These are phyloP conservation scores for Bradypodion pumilum DNA, from an alignment of 2,797 vertebrate species.

Conservation along the genomic window DNA sequence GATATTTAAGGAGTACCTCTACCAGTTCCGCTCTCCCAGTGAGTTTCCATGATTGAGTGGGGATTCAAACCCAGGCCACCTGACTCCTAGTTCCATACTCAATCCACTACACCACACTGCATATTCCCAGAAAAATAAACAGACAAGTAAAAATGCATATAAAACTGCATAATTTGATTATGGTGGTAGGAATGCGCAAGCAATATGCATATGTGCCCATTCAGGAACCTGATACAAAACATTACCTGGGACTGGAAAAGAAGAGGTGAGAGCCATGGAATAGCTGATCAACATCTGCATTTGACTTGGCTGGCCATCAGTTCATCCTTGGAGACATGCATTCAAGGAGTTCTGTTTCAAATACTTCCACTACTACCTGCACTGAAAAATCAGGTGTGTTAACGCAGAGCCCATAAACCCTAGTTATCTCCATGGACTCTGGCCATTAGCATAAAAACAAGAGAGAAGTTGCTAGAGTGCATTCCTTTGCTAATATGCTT, in stretches of 20 bases:
- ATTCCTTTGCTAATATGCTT: background rate
- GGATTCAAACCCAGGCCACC: too few species aligned
- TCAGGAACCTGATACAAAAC: background rate
- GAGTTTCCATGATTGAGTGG: too few species aligned
- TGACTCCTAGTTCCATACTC: too few species aligned
- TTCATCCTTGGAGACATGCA: background rate
- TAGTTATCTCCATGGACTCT: background rate
- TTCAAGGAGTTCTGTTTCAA: background rate
- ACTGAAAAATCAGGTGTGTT: background rate
- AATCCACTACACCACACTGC: too few species aligned
- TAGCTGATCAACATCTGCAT: background rate
- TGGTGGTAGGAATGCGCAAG: background rate
- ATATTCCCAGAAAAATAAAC: too few species aligned
- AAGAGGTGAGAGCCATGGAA: background rate
- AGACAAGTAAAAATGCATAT: background rate
- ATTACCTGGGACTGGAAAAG: background rate
- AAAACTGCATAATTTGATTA: background rate
- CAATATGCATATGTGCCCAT: background rate
- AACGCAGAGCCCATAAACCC: background rate
- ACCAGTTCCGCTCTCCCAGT: too few species aligned
- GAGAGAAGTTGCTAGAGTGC: background rate
- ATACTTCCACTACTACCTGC: background rate
- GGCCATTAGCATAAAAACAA: background rate
- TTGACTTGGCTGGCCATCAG: background rate
- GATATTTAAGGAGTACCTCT: too few species aligned